Conservation (phyloP, 1,140 invertebrate species). For the Tetramorium parvispinum region DNA sequence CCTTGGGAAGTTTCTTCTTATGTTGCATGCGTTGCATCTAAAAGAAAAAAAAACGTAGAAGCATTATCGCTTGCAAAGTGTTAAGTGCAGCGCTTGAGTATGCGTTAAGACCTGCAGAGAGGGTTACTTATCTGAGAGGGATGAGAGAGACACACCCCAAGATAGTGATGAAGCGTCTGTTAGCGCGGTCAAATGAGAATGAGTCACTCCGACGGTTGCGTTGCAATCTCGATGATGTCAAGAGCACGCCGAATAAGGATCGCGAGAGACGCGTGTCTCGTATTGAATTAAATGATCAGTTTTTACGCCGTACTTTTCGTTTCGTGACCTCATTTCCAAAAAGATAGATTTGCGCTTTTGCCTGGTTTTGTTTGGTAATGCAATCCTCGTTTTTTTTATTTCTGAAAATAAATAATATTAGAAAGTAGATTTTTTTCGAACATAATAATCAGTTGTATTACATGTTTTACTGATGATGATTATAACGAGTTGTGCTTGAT, state of each 20-base stretch:
- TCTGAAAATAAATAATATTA: not conserved
- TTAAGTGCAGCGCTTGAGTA: not conserved
- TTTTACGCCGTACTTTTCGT: not conserved
- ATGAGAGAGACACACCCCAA: constrained; percentile 72
- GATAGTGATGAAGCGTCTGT: constrained; percentile 39
- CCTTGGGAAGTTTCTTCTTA: not conserved
- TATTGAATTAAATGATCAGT: constrained; percentile 47
- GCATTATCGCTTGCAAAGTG: not conserved
- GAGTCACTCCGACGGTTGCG: constrained; percentile 63
- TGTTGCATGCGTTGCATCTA: not conserved
- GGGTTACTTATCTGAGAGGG: constrained; percentile 29
- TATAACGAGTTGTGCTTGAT: not conserved
- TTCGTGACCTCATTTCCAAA: not conserved
- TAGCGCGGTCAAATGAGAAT: constrained; percentile 72
- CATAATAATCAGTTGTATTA: not conserved
- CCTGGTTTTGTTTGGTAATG: not conserved
- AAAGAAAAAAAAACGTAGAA: not conserved
- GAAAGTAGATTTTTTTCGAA: not conserved
- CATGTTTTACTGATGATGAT: not conserved
- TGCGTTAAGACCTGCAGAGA: not conserved
- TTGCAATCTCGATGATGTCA: constrained; percentile 70
- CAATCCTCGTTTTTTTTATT: not conserved
- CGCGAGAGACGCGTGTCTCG: constrained; percentile 55
- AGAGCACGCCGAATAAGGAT: constrained; percentile 78
- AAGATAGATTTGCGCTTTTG: not conserved